Evolutionary conservation across 1,140 invertebrate species (phyloP), one percentile per base, ranked within the genome.

Genomic region (Neodiprion fabricii): DNA sequence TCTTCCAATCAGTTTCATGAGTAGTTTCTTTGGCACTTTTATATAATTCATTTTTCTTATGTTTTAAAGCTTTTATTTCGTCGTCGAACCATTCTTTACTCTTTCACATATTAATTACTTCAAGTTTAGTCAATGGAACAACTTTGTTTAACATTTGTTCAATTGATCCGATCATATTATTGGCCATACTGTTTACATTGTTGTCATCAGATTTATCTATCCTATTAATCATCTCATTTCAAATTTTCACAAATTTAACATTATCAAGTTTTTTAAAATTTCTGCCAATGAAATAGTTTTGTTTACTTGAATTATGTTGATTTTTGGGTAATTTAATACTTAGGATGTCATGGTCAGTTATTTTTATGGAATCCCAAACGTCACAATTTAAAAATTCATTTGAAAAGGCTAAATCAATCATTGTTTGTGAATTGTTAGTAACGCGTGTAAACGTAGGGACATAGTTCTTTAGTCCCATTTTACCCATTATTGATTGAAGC

Each of bases 231-330:
- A 12, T 71, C 65, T 71, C 50, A 9, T 23, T 48, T 74, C 66
- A 74, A 23, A 74, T 71, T 71, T 70, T 74, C 71, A 71, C 74
- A 70, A 23, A 74, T 71, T 48, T 74, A 74, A 21, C 50, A 74
- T 74, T 71, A 23, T 71, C 49, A n/a, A 65, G 11, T 40, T 67
- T 71, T 48, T 61, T 61, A 66, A n/a, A 48, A 47, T 47, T 50
- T 65, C 65, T 47, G 48, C 70, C 65, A 71, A 11, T 65, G 14
- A 61, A 61, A 61, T 61, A 61, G 53, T 61, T 71, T 50, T 11
- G 23, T 7, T 47, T 21, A 28, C 21, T 77, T 69, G 47, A 72
- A 50, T 17, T 10, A 61, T 61, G 4, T 61, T 61, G 53, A 61
- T n/a, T 61, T 61, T 61, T 61, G 9, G 53, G 53, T 9, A 61